These are phyloP conservation scores for Cerastoderma edule DNA, from an alignment of 2,888 invertebrate species.

Conservation along the genomic window DNA sequence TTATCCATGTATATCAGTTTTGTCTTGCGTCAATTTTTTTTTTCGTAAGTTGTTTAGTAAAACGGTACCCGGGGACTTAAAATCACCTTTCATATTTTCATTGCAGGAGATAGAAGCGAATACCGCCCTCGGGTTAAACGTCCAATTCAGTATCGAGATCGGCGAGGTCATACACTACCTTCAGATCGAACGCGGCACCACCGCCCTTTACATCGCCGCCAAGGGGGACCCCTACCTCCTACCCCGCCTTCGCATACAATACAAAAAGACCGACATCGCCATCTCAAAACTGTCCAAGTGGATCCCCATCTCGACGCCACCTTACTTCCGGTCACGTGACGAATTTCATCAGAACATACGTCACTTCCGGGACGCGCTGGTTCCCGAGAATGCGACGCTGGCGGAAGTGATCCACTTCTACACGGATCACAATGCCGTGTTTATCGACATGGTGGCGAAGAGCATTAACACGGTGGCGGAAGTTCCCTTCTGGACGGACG, in stretches of 20 bases:
- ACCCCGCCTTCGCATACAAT: constrained; percentile 34
- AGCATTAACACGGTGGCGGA: constrained; percentile 58
- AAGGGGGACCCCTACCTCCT: constrained; percentile 45
- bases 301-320: constrained; percentile 23
- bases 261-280: constrained; percentile 48
- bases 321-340: constrained; percentile 25
- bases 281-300: constrained; percentile 47
- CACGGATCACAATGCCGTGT: constrained; percentile 58
- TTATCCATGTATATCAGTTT: too few relatives aligned
- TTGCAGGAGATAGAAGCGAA: constrained; percentile 19
- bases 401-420: constrained; percentile 63
- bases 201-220: constrained; percentile 69
- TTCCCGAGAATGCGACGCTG: constrained; percentile 44
- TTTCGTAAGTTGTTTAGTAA: too few relatives aligned
- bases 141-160: constrained; percentile 68
- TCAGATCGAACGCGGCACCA: constrained; percentile 74
- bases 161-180: constrained; percentile 66
- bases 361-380: constrained; percentile 38
- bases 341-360: constrained; percentile 30
- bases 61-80: too few relatives aligned
- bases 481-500: constrained; percentile 64
- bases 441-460: constrained; percentile 65
- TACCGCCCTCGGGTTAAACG: constrained; percentile 13
- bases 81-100: too few relatives aligned
- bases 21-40: too few relatives aligned